phyloP scores from a whole-genome alignment of 2,797 vertebrate species.

The Pyrocephalus nanus region DNA sequence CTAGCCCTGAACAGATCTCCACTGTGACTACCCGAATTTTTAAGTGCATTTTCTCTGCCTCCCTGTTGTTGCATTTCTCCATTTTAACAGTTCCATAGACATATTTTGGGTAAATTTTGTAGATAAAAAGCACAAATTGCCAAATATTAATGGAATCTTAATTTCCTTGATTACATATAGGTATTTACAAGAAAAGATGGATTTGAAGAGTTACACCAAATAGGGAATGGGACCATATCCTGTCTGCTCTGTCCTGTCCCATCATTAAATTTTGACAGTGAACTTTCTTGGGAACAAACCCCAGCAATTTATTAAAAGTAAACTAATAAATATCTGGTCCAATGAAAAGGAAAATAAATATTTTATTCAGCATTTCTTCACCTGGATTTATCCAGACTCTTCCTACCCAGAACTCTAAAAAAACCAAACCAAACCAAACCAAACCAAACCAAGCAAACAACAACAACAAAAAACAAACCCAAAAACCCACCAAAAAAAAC shows the following conservation, averaged over 20 bases:
- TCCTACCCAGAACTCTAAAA: not conserved
- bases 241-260: not conserved
- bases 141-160: not conserved
- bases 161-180: not conserved
- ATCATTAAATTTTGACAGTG: not conserved
- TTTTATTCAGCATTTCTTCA: not conserved
- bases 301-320: not conserved
- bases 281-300: not conserved
- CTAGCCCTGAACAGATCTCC: conserved; percentile 46
- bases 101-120: not conserved
- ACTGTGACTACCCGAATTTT: not conserved
- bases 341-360: not conserved
- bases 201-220: not conserved
- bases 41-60: not conserved
- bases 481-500: too few relatives aligned
- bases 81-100: not conserved
- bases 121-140: not conserved
- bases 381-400: not conserved
- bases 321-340: not conserved
- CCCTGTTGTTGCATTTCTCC: not conserved
- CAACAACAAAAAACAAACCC: too few relatives aligned
- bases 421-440: not conserved
- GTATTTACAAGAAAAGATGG: not conserved
- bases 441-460: too few relatives aligned
- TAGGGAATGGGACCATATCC: fast-evolving